Percentiles rank a stretch among this genome's conserved stretches.
Conservation (phyloP, 37 sponge, comb jelly and placozoan species). For the Haliclona indistincta region DNA sequence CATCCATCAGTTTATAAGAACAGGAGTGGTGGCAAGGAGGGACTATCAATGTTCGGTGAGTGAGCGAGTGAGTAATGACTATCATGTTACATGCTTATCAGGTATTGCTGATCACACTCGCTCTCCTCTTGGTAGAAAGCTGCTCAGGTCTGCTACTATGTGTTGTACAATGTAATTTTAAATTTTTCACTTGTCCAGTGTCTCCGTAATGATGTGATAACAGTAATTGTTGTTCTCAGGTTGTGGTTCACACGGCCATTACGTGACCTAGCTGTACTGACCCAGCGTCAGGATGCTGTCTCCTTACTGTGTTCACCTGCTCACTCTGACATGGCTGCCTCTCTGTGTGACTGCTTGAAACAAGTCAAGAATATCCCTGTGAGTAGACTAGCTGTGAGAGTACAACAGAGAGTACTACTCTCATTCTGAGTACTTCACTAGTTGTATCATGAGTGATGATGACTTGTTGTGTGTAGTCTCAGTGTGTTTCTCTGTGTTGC, state of each 20-base stretch:
- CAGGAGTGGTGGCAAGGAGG: slow-evolving; percentile 75
- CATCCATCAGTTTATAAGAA: slow-evolving; percentile 94
- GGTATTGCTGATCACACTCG: slow-evolving; percentile 89
- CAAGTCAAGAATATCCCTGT: slow-evolving; percentile 85
- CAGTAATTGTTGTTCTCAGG: slow-evolving; percentile 25
- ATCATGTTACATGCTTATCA: slow-evolving; percentile 23
- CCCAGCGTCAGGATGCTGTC: slow-evolving; percentile 79
- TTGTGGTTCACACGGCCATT: slow-evolving; percentile 93
- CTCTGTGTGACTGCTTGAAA: slow-evolving; percentile 78
- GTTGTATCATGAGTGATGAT: background rate
- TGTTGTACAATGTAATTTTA: background rate
- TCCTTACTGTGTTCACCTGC: slow-evolving; percentile 55
- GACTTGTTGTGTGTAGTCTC: background rate
- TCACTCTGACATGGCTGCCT: slow-evolving; percentile 65
- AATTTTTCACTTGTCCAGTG: background rate
- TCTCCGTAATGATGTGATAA: too few relatives aligned
- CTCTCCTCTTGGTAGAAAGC: slow-evolving; percentile 75
- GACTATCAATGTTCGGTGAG: slow-evolving; percentile 92
- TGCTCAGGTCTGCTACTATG: slow-evolving; percentile 57
- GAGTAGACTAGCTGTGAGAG: background rate
- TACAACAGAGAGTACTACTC: background rate
- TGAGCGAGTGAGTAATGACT: background rate
- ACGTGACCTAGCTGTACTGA: slow-evolving; percentile 53
- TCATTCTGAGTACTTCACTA: background rate
- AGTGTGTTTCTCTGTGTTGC: background rate